Conservation (phyloP, 2,797 vertebrate species). For the Holocentrus rufus region DNA sequence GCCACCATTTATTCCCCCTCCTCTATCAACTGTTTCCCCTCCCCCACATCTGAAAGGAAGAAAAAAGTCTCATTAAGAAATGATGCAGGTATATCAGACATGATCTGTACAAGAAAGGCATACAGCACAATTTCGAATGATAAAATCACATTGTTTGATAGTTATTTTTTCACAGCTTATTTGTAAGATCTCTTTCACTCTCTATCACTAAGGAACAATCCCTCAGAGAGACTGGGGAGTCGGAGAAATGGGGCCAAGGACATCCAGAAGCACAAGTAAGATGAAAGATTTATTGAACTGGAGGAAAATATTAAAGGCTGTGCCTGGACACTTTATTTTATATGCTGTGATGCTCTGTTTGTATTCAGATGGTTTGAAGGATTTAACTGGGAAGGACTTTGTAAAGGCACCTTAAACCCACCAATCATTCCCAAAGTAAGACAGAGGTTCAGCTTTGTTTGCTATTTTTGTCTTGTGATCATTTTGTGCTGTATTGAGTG, state of each 20-base stretch:
- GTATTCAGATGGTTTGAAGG: slow-evolving; percentile 83
- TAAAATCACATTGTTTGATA: slow-evolving; percentile 2
- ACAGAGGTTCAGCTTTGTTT: background rate
- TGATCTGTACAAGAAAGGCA: background rate
- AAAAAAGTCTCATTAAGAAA: slow-evolving; percentile 15
- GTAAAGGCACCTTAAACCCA: slow-evolving; percentile 72
- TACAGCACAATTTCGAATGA: slow-evolving; percentile 14
- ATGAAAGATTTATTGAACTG: slow-evolving; percentile 29
- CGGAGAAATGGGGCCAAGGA: slow-evolving; percentile 81
- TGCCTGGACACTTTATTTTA: slow-evolving; percentile 27
- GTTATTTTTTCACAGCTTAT: slow-evolving; percentile 44
- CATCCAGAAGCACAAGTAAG: slow-evolving; percentile 84
- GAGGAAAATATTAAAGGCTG: slow-evolving; percentile 3
- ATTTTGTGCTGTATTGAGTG: background rate
- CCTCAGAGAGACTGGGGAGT: slow-evolving; percentile 80
- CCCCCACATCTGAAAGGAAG: too few relatives aligned
- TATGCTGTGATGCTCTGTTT: slow-evolving; percentile 42
- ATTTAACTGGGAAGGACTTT: slow-evolving; percentile 82
- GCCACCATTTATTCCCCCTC: background rate
- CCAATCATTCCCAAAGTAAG: slow-evolving; percentile 80
- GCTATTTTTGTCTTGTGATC: slow-evolving; percentile 6
- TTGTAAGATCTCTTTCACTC: slow-evolving; percentile 34
- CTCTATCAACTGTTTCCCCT: too few relatives aligned
- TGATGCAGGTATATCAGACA: slow-evolving; percentile 1
- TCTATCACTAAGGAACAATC: slow-evolving; percentile 75